A percentile compares a stretch with the other conserved stretches of the same genome.
Evolutionary conservation across 2,888 invertebrate genomes (phyloP).

Genomic region (Athrips mouffetella): DNA sequence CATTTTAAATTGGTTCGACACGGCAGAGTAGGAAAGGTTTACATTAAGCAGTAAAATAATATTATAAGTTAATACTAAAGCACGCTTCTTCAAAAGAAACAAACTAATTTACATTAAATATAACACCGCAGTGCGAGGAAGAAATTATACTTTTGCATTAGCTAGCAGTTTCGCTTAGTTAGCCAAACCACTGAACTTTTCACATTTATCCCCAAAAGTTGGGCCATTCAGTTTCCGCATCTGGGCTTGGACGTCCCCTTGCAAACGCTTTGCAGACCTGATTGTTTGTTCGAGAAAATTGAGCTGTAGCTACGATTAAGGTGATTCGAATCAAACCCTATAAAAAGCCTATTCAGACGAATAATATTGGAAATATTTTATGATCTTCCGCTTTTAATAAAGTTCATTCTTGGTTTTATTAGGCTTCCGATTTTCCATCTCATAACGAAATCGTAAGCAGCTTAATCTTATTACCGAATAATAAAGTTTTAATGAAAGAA

Average conservation of each 20-base stretch:
- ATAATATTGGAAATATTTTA: constrained; percentile 27
- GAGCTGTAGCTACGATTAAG: constrained; percentile 34
- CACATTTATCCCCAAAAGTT: constrained; percentile 60
- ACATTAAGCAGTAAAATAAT: not conserved
- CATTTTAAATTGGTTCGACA: not conserved
- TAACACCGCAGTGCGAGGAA: constrained; percentile 37
- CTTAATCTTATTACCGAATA: not conserved
- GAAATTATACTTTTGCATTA: constrained; percentile 60
- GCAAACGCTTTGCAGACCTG: constrained; percentile 30
- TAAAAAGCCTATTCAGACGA: constrained; percentile 30
- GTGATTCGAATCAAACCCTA: constrained; percentile 33
- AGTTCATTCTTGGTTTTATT: constrained; percentile 24
- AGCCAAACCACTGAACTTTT: constrained; percentile 47
- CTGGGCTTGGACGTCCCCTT: constrained; percentile 24
- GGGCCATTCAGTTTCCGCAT: constrained; percentile 33
- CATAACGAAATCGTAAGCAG: not conserved
- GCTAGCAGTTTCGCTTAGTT: constrained; percentile 56
- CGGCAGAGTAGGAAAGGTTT: not conserved
- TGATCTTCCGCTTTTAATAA: constrained; percentile 22
- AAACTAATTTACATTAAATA: constrained; percentile 44
- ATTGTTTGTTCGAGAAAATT: constrained; percentile 35
- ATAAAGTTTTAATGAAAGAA: not conserved
- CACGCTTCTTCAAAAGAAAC: constrained; percentile 13
- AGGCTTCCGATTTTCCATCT: constrained; percentile 2
- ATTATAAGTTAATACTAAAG: not conserved